These are phyloP conservation scores for Scytalopus superciliaris DNA, from an alignment of 2,113 vertebrate genomes.

Conservation along the genomic window DNA sequence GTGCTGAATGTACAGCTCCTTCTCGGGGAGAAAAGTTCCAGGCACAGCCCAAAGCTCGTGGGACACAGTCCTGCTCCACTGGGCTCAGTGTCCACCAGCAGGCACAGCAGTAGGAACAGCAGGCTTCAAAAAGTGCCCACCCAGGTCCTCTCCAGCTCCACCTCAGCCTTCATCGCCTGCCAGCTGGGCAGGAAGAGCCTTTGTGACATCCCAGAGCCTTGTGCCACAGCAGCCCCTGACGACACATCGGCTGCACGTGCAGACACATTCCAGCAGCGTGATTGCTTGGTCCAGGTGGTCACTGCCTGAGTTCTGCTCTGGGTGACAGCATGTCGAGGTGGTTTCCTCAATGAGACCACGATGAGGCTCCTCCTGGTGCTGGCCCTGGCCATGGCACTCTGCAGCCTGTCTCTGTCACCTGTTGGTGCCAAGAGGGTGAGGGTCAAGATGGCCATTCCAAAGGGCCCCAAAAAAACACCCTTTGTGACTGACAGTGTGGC, in stretches of 20 bases:
- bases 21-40: too few relatives aligned
- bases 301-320: neutral
- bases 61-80: neutral
- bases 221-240: neutral
- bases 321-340: neutral
- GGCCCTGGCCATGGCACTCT: neutral
- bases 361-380: neutral
- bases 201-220: neutral
- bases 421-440: neutral
- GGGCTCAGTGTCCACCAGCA: neutral
- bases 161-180: neutral
- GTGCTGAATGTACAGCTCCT: too few relatives aligned
- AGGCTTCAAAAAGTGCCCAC: neutral
- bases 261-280: fast-evolving
- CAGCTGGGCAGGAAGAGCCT: neutral
- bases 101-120: neutral
- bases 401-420: neutral
- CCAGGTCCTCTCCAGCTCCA: neutral
- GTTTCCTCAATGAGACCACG: neutral
- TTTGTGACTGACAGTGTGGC: fast-evolving
- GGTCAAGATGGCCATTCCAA: neutral
- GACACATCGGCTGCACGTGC: neutral
- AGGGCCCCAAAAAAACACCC: neutral
- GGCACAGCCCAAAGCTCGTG: too few relatives aligned
- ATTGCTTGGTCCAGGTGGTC: neutral